Percentiles rank a stretch among this genome's conserved stretches.
These are phyloP conservation scores for Oryzias dopingdopingensis DNA, from an alignment of 2,797 vertebrate species.

Conservation along the genomic window DNA sequence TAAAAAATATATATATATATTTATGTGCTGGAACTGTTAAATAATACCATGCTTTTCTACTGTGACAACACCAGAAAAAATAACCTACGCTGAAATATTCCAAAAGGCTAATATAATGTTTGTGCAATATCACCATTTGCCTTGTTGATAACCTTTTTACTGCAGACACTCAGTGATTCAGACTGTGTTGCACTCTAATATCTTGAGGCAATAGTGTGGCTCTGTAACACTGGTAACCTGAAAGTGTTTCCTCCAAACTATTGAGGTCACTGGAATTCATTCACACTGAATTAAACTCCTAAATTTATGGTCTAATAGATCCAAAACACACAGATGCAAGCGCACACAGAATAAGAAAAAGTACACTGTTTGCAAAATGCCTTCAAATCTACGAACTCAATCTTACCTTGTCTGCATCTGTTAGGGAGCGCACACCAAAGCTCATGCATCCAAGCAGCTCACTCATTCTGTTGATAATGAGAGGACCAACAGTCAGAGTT, in stretches of 20 bases:
- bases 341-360: constrained; percentile 24
- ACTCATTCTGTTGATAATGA: constrained; percentile 55
- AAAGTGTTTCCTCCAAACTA: constrained; percentile 63
- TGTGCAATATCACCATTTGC: background rate
- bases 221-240: constrained; percentile 54
- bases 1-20: no score
- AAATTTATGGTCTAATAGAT: constrained; percentile 51
- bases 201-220: constrained; percentile 32
- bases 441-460: constrained; percentile 87
- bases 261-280: constrained; percentile 56
- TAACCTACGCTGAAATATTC: constrained; percentile 1
- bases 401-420: constrained; percentile 80
- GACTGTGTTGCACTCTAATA: constrained; percentile 25
- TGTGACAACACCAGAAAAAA: constrained; percentile 9
- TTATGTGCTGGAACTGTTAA: no score
- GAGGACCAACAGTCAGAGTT: constrained; percentile 23
- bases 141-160: constrained; percentile 31
- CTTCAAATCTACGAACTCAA: constrained; percentile 16
- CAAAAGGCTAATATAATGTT: constrained; percentile 1
- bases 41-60: no score
- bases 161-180: constrained; percentile 30
- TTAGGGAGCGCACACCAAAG: constrained; percentile 85
- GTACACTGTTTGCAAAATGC: constrained; percentile 22
- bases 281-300: constrained; percentile 54
- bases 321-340: constrained; percentile 16